Evolutionary conservation across 2,113 vertebrate genomes (phyloP).

Genomic region (Antigone vipio): DNA sequence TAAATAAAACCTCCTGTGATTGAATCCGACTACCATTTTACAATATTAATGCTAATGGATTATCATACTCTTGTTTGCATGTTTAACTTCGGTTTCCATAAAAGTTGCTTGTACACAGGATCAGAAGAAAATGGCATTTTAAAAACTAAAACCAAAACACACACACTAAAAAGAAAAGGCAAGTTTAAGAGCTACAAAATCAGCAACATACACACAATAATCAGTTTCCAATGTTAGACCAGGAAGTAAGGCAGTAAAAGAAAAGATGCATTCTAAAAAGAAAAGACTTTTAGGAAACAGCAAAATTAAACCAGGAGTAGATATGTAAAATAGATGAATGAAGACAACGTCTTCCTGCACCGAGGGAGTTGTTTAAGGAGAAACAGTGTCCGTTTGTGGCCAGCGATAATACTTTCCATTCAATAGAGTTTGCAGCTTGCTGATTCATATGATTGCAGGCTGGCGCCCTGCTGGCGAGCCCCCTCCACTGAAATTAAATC

Average conservation of each 20-base stretch:
- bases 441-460: conserved; percentile 97
- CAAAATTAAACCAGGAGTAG: conserved; percentile 82
- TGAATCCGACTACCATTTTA: conserved; percentile 73
- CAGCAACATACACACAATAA: conserved; percentile 63
- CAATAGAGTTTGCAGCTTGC: conserved; percentile 91
- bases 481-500: conserved; percentile 98
- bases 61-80: conserved; percentile 62
- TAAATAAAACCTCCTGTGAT: conserved; percentile 73
- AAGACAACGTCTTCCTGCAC: conserved; percentile 87
- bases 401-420: conserved; percentile 98
- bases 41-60: conserved; percentile 79
- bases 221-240: conserved; percentile 58
- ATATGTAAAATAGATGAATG: conserved; percentile 90
- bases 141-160: conserved; percentile 20
- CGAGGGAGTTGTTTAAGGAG: conserved; percentile 93
- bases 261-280: conserved; percentile 64
- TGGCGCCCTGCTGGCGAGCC: conserved; percentile 98
- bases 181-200: conserved; percentile 53
- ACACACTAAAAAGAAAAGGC: background rate
- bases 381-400: conserved; percentile 98
- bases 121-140: conserved; percentile 54
- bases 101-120: conserved; percentile 50
- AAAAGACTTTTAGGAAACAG: conserved; percentile 84
- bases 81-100: conserved; percentile 66
- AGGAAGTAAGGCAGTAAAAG: conserved; percentile 70